Evolutionary conservation across 2,113 vertebrate species (phyloP).

Genomic region (Perccottus glenii): DNA sequence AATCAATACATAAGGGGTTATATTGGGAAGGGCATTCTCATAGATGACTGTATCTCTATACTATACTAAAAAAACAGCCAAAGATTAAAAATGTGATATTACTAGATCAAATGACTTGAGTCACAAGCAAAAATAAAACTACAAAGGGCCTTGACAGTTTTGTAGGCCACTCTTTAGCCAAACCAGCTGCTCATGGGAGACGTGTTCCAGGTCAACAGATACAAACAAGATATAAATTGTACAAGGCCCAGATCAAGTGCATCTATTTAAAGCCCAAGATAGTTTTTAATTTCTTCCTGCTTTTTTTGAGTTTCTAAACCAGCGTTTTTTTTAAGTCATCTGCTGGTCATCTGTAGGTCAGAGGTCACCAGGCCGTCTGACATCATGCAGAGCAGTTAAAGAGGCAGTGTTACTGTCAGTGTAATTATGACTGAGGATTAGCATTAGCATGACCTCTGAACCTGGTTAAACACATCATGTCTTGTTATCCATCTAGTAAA

Average conservation of each 20-base stretch:
- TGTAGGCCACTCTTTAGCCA: neutral
- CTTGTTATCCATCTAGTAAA: conserved; percentile 1
- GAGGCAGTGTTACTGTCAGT: conserved; percentile 24
- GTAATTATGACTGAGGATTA: conserved; percentile 49
- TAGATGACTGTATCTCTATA: too few species aligned
- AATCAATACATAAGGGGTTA: too few species aligned
- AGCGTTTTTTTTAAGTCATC: conserved; percentile 5
- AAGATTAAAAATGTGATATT: neutral
- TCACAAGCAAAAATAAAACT: neutral
- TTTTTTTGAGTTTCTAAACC: neutral
- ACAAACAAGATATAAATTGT: neutral
- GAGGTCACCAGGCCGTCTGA: conserved; percentile 30
- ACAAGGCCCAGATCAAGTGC: neutral
- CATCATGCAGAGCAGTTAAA: neutral
- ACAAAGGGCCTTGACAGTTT: conserved; percentile 5
- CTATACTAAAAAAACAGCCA: too few species aligned
- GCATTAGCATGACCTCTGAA: conserved; percentile 33
- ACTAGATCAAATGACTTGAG: neutral
- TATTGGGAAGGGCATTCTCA: too few species aligned
- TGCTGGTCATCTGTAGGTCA: conserved; percentile 26
- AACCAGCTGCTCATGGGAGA: neutral
- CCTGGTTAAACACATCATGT: neutral
- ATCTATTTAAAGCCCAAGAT: neutral
- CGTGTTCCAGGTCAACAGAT: neutral
- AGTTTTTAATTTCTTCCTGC: conserved; percentile 15